These are phyloP conservation scores for Rhimphoctona megacephalus DNA, from an alignment of 2,888 invertebrate genomes.

Conservation along the genomic window DNA sequence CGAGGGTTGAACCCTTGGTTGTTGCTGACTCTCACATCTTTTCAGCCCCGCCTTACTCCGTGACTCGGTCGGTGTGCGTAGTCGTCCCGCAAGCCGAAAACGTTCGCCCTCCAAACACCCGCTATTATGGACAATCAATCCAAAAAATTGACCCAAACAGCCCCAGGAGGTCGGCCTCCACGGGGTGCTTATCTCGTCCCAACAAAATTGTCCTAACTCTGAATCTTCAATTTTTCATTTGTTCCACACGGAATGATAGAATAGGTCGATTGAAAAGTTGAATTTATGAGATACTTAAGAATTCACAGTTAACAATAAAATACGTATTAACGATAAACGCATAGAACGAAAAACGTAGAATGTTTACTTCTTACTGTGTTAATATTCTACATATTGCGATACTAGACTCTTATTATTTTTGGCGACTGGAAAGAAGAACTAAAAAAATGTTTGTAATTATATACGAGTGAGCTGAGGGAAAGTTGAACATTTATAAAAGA, in stretches of 20 bases:
- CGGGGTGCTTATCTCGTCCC: constrained; percentile 64
- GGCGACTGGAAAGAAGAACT: neutral
- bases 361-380: neutral
- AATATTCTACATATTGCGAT: neutral
- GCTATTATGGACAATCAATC: constrained; percentile 84
- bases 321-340: neutral
- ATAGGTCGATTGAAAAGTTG: constrained; percentile 48
- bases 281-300: constrained; percentile 14
- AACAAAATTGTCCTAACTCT: constrained; percentile 41
- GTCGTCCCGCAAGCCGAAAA: constrained; percentile 62
- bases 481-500: neutral
- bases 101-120: constrained; percentile 79
- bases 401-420: neutral
- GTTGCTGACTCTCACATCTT: constrained; percentile 83
- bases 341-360: neutral
- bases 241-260: constrained; percentile 36
- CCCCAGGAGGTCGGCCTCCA: constrained; percentile 65
- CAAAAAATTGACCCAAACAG: constrained; percentile 72
- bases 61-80: constrained; percentile 77
- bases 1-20: constrained; percentile 81
- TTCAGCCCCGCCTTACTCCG: constrained; percentile 82
- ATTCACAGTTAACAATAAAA: neutral
- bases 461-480: neutral
- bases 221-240: constrained; percentile 67
- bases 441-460: neutral